Evolutionary conservation across 2,888 invertebrate genomes (phyloP).

Genomic region (Drosophila acutilabella): DNA sequence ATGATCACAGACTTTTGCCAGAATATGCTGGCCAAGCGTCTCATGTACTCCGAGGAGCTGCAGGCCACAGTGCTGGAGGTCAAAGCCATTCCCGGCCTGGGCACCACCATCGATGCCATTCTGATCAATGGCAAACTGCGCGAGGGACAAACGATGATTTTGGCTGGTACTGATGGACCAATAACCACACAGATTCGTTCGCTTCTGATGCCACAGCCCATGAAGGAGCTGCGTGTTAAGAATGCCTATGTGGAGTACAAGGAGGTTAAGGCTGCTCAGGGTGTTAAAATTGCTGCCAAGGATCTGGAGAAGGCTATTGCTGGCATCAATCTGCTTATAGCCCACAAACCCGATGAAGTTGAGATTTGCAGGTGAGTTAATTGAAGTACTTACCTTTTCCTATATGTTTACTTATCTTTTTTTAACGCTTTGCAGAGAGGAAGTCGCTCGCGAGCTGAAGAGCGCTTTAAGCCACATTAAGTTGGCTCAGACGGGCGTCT

Average conservation of each 20-base stretch:
- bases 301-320: conserved; percentile 99
- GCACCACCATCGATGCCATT: conserved; percentile 99
- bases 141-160: conserved; percentile 96
- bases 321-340: conserved; percentile 95
- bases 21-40: conserved; percentile 93
- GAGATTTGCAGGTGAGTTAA: conserved; percentile 89
- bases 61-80: conserved; percentile 95
- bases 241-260: conserved; percentile 97
- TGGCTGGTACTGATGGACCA: conserved; percentile 99
- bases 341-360: conserved; percentile 96
- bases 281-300: conserved; percentile 99
- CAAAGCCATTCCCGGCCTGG: conserved; percentile 97
- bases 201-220: conserved; percentile 98
- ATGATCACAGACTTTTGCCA: conserved; percentile 97
- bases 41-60: conserved; percentile 96
- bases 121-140: conserved; percentile 97
- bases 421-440: conserved; percentile 87
- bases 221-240: conserved; percentile 98
- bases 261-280: conserved; percentile 97
- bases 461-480: conserved; percentile 97
- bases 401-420: not conserved
- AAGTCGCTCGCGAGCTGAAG: conserved; percentile 94
- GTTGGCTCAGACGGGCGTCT: conserved; percentile 96
- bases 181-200: conserved; percentile 99
- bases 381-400: not conserved